These are phyloP conservation scores for Oeneis ivallda DNA, from an alignment of 2,888 invertebrate species.

Conservation along the genomic window DNA sequence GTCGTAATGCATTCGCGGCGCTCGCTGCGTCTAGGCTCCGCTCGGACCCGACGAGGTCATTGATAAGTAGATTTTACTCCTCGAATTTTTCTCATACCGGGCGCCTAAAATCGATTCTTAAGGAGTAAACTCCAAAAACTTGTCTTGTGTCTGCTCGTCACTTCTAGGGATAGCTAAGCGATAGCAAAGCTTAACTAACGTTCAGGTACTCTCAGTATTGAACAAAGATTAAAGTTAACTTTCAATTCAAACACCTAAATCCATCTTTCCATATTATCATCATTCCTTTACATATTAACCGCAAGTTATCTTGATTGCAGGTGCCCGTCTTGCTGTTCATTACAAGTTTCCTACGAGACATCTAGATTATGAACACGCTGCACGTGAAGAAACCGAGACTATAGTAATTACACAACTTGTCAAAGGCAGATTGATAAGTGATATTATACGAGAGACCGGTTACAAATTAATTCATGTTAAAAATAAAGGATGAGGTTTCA, in stretches of 20 bases:
- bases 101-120: too few relatives aligned
- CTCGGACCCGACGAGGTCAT: too few relatives aligned
- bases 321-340: constrained; percentile 54
- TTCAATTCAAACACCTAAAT: neutral
- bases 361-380: constrained; percentile 41
- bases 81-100: too few relatives aligned
- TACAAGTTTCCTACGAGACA: constrained; percentile 50
- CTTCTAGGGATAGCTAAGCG: too few relatives aligned
- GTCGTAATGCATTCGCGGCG: too few relatives aligned
- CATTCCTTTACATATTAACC: constrained; percentile 5
- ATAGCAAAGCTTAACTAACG: too few relatives aligned
- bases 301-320: constrained; percentile 56
- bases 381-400: constrained; percentile 50
- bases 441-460: constrained; percentile 53
- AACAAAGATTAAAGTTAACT: too few relatives aligned
- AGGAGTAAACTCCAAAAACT: too few relatives aligned
- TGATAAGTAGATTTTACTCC: too few relatives aligned
- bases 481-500: constrained; percentile 47
- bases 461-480: constrained; percentile 55
- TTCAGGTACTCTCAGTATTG: too few relatives aligned
- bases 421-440: constrained; percentile 68
- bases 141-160: too few relatives aligned
- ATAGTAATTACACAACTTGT: constrained; percentile 68
- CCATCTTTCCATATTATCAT: neutral
- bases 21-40: too few relatives aligned